Base-by-base conservation (phyloP, 2,888 invertebrate species). In the Teinopalpus imperialis region DNA sequence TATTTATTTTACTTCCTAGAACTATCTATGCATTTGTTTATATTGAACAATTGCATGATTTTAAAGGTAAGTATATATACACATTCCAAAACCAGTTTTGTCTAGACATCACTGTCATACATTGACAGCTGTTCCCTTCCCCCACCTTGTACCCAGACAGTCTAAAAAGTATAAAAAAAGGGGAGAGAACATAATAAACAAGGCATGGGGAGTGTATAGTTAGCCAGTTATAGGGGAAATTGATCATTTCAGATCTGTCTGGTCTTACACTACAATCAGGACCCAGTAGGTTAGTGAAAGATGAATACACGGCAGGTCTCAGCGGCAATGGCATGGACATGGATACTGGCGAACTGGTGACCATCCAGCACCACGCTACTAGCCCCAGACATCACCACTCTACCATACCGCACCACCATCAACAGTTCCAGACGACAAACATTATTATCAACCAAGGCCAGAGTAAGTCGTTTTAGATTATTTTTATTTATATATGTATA, bases 221-320 rank as follows among this genome's bases (percentile, higher is more conserved):
- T 39, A 21, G 7, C 20, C 27, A 27, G 39, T 45, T 27, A 34
- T 23, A 36, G 27, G 21, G 39, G 37, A 29, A 36, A 44, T 49
- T 27, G 35, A 47, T 57, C 61, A 65, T 86, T 89, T 66, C 90
- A 94, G 96, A 98, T 91, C 89, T 98, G 54, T 97, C 97, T 42
- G 97, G 98, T 8, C 90, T 98, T 41, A 97, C 97, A 4, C 90
- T 98, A 40, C 97, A 96, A 73, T 93, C 95, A 2, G 94, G 93
- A 5, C 93, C 95, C 3, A 94, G 95, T 67, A 91, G 97, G 57
- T 89, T 96, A 57, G 95, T 97, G 20, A 97, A 97, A 82, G 97
- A 97, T 89, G 98, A 98, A 74, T 97, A 97, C 78, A 93, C 94
- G 34, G 95, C 95, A 12, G 95, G 94, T 1, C 90, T 93, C 31